Evolutionary conservation across 2,888 invertebrate species (phyloP), one percentile per base, ranked within the genome.

Genomic region (Drosophila diplacantha): DNA sequence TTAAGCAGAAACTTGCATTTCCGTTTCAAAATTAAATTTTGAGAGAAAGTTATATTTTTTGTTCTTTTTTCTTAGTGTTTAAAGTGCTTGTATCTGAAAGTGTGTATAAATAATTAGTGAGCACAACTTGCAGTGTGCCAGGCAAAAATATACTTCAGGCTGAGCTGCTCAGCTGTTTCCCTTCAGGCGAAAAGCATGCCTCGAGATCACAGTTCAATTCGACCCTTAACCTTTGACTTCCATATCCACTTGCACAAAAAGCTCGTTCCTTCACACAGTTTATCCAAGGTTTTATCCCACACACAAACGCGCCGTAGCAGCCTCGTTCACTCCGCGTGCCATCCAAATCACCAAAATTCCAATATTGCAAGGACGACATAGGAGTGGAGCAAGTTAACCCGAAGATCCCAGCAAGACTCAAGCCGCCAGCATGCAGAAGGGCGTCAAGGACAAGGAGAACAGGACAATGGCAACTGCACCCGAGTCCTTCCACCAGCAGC

Each of bases 371-470:
- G n/a, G 47, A 47, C 18, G 32, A 47, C 14, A 32, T 32, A 4
- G 14, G 11, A 41, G 24, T 26, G 35, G 20, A 39, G 38, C 38
- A 14, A 18, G 26, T 7, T 11, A 39, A 3, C 18, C 52, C 22
- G 11, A 57, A 51, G 14, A 34, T 9, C n/a, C 14, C 29, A 2
- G 14, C 2, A 6, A 47, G 20, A 39, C 4, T 14, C 8, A 20
- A 14, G 14, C 11, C 14, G 29, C 5, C 47, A 44, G 34, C 32
- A 66, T 66, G 66, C 66, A 66, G 49, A 66, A 59, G 66, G 52
- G 69, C 41, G 68, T 52, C 41, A 66, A 68, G 47, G 68, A 66
- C 22, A 65, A 52, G 66, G 69, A 66, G 26, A 68, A 52, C 47
- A 47, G 37, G 46, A 47, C 38, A 18, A 34, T 43, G 29, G n/a